Evolutionary conservation across 92 coral and sea anemone species (phyloP).

Genomic region (Montipora capitata): DNA sequence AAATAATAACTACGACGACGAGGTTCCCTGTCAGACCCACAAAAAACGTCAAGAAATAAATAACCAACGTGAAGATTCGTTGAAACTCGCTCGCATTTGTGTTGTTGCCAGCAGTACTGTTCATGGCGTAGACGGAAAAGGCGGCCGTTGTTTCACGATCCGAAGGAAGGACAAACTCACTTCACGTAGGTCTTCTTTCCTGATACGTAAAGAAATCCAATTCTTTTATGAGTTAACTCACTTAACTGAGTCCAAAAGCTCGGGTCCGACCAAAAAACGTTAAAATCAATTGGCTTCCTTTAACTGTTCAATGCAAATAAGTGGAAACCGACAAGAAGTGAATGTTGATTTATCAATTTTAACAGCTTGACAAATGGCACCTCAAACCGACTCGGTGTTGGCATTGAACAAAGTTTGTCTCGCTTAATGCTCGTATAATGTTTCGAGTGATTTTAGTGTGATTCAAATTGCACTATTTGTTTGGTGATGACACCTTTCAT

Average conservation of each 20-base stretch:
- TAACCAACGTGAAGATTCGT: slow-evolving; percentile 37
- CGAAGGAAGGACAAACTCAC: too few species aligned
- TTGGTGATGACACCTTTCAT: slow-evolving; percentile 34
- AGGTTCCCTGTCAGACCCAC: slow-evolving; percentile 76
- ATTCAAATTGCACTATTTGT: neutral
- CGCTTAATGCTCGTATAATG: neutral
- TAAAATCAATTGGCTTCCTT: too few species aligned
- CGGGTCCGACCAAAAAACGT: too few species aligned
- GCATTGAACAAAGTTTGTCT: neutral
- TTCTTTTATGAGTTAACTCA: neutral
- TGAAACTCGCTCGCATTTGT: slow-evolving; percentile 2
- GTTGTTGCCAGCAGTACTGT: slow-evolving; percentile 51
- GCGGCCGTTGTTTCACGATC: too few species aligned
- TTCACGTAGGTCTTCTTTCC: neutral
- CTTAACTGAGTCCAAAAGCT: too few species aligned
- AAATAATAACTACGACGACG: slow-evolving; percentile 64
- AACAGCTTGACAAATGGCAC: neutral
- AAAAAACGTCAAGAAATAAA: slow-evolving; percentile 69
- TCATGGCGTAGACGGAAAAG: slow-evolving; percentile 39
- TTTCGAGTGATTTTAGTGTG: neutral
- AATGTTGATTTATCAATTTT: too few species aligned
- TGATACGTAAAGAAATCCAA: neutral
- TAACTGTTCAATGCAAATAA: too few species aligned
- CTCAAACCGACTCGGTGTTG: neutral
- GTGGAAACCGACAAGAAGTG: too few species aligned